Percentiles rank a stretch among this genome's conserved stretches.
Conservation (phyloP, 2,113 vertebrate species). For the Hippocampus comes region DNA sequence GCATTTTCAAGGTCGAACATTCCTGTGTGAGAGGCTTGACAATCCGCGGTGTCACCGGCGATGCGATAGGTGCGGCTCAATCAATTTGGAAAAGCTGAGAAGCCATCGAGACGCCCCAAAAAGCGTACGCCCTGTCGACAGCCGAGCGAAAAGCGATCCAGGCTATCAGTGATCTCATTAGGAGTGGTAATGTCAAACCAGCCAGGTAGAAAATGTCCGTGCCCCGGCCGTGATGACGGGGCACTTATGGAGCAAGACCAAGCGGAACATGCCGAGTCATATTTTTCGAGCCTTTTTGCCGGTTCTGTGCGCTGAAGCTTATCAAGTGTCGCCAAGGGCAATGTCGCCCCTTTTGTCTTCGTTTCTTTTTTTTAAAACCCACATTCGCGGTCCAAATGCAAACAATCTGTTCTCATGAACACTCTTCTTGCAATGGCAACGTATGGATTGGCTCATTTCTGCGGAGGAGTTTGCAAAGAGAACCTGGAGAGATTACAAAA, state of each 20-base stretch:
- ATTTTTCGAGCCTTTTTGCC: constrained; percentile 24
- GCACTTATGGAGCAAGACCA: constrained; percentile 50
- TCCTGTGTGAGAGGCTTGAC: neutral
- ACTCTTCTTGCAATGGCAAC: neutral
- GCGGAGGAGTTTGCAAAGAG: too few relatives aligned
- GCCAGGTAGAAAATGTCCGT: constrained; percentile 53
- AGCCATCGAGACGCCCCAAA: constrained; percentile 41
- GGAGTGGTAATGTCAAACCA: constrained; percentile 55
- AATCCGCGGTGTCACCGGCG: neutral
- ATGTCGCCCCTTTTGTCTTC: neutral
- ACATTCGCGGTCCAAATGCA: neutral
- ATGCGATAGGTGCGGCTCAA: constrained; percentile 52
- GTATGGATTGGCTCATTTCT: too few relatives aligned
- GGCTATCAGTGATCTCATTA: constrained; percentile 63
- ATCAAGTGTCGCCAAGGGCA: neutral
- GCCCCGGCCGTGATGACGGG: constrained; percentile 49
- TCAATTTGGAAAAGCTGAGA: constrained; percentile 48
- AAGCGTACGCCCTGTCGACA: constrained; percentile 54
- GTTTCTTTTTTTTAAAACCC: neutral
- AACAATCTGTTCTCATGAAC: constrained; percentile 6
- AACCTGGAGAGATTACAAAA: constrained; percentile 37
- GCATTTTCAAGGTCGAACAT: neutral
- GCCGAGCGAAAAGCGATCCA: constrained; percentile 58
- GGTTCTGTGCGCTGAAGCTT: neutral
- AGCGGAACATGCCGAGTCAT: constrained; percentile 40